phyloP scores from a whole-genome alignment of 2,113 vertebrate genomes.

The Oryzias melastigma region DNA sequence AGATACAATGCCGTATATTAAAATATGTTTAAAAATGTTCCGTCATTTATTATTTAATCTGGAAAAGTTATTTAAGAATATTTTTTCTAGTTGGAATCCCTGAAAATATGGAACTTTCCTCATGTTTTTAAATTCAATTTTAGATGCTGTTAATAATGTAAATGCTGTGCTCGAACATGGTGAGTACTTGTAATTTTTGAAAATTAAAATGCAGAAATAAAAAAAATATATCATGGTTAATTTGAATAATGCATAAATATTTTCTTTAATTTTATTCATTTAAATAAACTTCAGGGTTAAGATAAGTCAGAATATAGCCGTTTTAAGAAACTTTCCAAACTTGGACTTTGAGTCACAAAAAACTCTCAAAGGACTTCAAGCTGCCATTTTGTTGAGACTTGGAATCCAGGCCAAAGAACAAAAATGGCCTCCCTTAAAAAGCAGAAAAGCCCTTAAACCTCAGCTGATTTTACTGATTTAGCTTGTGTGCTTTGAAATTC shows the following conservation, averaged over 20 bases:
- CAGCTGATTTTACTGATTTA: constrained; percentile 1
- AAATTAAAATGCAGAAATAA: too few species aligned
- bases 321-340: not conserved
- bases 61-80: too few species aligned
- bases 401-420: not conserved
- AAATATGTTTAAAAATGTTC: too few species aligned
- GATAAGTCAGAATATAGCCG: not conserved
- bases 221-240: too few species aligned
- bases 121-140: too few species aligned
- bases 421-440: not conserved
- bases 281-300: not conserved
- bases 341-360: not conserved
- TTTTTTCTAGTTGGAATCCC: too few species aligned
- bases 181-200: too few species aligned
- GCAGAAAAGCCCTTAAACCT: not conserved
- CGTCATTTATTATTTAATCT: too few species aligned
- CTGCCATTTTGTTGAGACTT: not conserved
- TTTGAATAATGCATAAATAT: not conserved
- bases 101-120: too few species aligned
- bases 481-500: constrained; percentile 3
- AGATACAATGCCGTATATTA: too few species aligned
- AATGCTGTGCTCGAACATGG: too few species aligned
- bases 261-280: not conserved
- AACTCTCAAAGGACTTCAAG: not conserved
- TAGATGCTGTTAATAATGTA: too few species aligned